These are phyloP conservation scores for Argyrosomus japonicus DNA, from an alignment of 2,113 vertebrate genomes.

Conservation along the genomic window DNA sequence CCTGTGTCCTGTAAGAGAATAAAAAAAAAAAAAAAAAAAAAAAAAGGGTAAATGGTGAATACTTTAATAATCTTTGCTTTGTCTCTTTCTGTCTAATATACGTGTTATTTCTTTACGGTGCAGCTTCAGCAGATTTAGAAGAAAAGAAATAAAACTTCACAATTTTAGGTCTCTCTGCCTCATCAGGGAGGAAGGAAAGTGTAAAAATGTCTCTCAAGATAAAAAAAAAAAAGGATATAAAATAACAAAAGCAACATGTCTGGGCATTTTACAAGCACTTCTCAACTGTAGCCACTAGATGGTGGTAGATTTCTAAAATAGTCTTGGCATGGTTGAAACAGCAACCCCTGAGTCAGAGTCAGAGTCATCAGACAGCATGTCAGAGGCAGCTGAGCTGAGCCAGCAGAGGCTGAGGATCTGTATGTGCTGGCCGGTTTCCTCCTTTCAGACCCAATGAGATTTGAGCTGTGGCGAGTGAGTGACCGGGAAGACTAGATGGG, in stretches of 20 bases:
- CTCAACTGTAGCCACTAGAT: constrained; percentile 46
- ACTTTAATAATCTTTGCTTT: not conserved
- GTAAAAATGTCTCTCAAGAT: not conserved
- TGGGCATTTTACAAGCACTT: constrained; percentile 11
- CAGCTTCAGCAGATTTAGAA: not conserved
- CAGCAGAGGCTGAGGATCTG: not conserved
- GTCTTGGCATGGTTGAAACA: not conserved
- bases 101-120: not conserved
- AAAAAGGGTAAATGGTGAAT: not conserved
- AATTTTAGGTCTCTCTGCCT: not conserved
- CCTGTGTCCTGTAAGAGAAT: constrained; percentile 89
- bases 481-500: not conserved
- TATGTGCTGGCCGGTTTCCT: not conserved
- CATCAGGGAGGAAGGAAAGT: not conserved
- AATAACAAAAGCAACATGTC: not conserved
- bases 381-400: constrained; percentile 4
- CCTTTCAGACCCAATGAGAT: not conserved
- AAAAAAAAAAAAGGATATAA: not conserved
- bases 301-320: constrained; percentile 12
- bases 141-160: not conserved
- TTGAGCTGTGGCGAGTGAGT: not conserved
- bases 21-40: not conserved
- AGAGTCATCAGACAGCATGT: not conserved
- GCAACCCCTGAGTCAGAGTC: constrained; percentile 1
- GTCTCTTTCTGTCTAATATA: not conserved